These are phyloP conservation scores for Mormyrops attenuatus DNA, from an alignment of 2,797 vertebrate genomes.

Conservation along the genomic window DNA sequence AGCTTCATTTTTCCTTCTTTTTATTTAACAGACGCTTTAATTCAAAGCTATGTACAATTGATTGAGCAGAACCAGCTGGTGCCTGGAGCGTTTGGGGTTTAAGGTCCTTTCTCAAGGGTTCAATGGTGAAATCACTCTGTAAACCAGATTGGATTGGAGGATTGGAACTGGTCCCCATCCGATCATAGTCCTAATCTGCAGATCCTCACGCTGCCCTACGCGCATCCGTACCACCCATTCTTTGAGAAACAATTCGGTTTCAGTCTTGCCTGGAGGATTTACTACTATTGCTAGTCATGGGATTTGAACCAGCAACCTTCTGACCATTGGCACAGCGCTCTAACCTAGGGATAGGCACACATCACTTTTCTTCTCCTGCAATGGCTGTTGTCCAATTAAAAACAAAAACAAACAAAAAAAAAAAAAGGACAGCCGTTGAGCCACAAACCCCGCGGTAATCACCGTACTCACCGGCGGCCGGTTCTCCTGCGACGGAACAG, in stretches of 20 bases:
- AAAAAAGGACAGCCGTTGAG: not conserved
- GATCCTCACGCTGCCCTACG: not conserved
- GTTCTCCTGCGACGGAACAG: conserved; percentile 85
- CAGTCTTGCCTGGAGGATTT: not conserved
- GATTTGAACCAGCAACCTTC: not conserved
- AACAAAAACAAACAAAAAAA: not conserved
- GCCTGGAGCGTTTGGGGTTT: not conserved
- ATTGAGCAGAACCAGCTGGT: not conserved
- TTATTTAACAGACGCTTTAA: not conserved
- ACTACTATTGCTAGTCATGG: not conserved
- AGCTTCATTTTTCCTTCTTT: not conserved
- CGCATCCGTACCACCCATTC: not conserved
- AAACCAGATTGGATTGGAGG: not conserved
- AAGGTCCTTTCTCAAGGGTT: not conserved
- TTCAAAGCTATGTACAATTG: not conserved
- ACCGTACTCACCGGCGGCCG: conserved; percentile 77
- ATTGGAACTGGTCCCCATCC: not conserved
- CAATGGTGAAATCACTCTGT: not conserved
- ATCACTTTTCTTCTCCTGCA: not conserved
- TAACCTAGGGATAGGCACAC: not conserved
- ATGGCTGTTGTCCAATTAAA: not conserved
- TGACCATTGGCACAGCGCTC: not conserved
- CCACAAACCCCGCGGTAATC: not conserved
- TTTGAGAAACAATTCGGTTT: not conserved
- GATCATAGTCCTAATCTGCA: not conserved